Conservation (phyloP, 2,888 invertebrate species). For the Hofmannophila pseudospretella region DNA sequence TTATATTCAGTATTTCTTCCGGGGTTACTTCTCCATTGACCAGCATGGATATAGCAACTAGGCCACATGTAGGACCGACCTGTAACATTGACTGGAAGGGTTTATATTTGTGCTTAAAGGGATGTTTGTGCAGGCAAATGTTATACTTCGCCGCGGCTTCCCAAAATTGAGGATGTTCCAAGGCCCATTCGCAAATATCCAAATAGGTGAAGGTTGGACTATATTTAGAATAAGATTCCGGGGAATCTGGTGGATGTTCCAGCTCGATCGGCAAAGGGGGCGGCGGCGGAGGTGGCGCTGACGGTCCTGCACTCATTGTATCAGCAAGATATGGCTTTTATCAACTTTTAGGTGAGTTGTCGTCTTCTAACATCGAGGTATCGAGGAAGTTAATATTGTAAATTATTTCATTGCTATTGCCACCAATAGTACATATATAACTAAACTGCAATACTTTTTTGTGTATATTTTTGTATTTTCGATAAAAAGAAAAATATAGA, state of each 20-base stretch:
- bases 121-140: conserved; percentile 66
- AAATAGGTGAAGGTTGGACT: conserved; percentile 18
- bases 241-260: conserved; percentile 9
- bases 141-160: conserved; percentile 77
- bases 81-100: conserved; percentile 60
- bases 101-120: conserved; percentile 66
- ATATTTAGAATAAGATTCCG: conserved; percentile 16
- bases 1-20: conserved; percentile 78
- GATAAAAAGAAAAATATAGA: too few relatives aligned
- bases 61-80: conserved; percentile 88
- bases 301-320: conserved; percentile 53
- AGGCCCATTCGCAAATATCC: conserved; percentile 77
- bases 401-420: too few relatives aligned
- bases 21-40: conserved; percentile 77
- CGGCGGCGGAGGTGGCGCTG: conserved; percentile 40
- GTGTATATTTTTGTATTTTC: too few relatives aligned
- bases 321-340: conserved; percentile 1
- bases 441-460: too few relatives aligned
- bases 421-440: too few relatives aligned
- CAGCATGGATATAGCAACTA: conserved; percentile 91
- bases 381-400: too few relatives aligned
- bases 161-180: conserved; percentile 72
- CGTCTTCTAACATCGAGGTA: too few relatives aligned
- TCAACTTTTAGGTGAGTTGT: too few relatives aligned
- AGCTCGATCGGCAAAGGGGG: conserved; percentile 13